Evolutionary conservation across 1,140 invertebrate genomes (phyloP), one percentile per base, ranked within the genome.

Genomic region (Thereuonema tuberculata): DNA sequence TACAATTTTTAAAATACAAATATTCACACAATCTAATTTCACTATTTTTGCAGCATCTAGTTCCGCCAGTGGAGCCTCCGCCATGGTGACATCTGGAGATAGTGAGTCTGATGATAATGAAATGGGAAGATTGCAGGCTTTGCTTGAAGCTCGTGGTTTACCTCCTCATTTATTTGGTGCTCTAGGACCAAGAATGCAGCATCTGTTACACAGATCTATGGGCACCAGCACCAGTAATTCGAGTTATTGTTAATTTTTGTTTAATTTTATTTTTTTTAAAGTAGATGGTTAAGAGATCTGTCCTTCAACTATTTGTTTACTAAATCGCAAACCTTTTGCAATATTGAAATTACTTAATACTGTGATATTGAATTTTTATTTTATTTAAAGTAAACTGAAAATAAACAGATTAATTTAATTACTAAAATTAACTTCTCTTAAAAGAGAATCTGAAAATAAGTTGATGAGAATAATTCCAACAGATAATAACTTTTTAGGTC

Each of bases 101-200:
- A 57, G 62, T 27, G 75, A 76, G 61, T 82, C 80, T 27, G 89
- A 93, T 74, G 89, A 93, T 69, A 85, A 85, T 63, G 89, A 93
- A 74, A 89, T 93, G 67, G 88, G 89, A 31, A 79, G 89, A 26
- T 76, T 92, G 24, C 89, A 93, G 75, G 91, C 91, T 17, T 74
- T 97, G 56, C 77, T 98, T 23, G 94, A 98, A 77, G 88, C 93
- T 21, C 80, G 93, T 68, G 94, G 94, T 12, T 72, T 98, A 64
- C 93, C 93, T 12, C 93, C 93, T 1, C 93, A 97, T 72, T 79
- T 98, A 28, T 93, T 98, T 71, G 92, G 93, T 17, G 89, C 90
- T 28, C 78, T 98, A 27, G 94, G 91, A 5, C 90, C 95, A 37
- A 80, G 95, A 46, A 96, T 99, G 92, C 95, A 98, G 68, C 93